Evolutionary conservation across 2,888 invertebrate genomes (phyloP).

Genomic region (Lymantria dispar): DNA sequence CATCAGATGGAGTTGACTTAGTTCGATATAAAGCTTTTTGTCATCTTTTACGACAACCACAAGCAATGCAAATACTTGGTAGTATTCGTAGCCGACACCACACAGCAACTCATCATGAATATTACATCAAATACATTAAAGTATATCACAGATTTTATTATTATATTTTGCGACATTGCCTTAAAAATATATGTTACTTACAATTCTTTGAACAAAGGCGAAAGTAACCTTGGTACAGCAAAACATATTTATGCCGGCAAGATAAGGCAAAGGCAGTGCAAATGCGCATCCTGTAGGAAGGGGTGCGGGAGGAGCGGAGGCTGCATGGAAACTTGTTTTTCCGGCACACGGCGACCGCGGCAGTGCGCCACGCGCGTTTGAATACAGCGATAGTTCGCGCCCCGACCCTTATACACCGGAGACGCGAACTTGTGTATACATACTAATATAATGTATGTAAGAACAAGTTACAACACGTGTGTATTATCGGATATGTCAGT

Average conservation of each 20-base stretch:
- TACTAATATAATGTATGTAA: conserved; percentile 20
- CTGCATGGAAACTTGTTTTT: conserved; percentile 66
- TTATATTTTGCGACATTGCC: too few species aligned
- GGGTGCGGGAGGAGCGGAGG: conserved; percentile 53
- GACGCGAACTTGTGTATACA: conserved; percentile 24
- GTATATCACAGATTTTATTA: too few species aligned
- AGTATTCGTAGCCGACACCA: too few species aligned
- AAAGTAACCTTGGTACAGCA: conserved; percentile 35
- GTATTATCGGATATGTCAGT: conserved; percentile 11
- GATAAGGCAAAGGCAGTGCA: conserved; percentile 60
- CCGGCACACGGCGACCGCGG: conserved; percentile 47
- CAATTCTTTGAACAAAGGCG: conserved; percentile 33
- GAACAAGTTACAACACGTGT: conserved; percentile 7
- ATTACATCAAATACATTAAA: too few species aligned
- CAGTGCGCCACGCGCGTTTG: conserved; percentile 69
- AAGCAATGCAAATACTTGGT: too few species aligned
- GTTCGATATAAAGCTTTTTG: too few species aligned
- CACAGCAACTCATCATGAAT: too few species aligned
- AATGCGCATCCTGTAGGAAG: conserved; percentile 60
- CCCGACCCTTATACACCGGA: conserved; percentile 9
- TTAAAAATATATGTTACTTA: conserved; percentile 12
- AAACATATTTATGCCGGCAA: conserved; percentile 41
- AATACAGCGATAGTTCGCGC: conserved; percentile 36
- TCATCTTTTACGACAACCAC: too few species aligned
- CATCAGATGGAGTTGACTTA: too few species aligned